These are phyloP conservation scores for Spilogale gracilis DNA, from an alignment of 2,113 vertebrate genomes.

Conservation along the genomic window DNA sequence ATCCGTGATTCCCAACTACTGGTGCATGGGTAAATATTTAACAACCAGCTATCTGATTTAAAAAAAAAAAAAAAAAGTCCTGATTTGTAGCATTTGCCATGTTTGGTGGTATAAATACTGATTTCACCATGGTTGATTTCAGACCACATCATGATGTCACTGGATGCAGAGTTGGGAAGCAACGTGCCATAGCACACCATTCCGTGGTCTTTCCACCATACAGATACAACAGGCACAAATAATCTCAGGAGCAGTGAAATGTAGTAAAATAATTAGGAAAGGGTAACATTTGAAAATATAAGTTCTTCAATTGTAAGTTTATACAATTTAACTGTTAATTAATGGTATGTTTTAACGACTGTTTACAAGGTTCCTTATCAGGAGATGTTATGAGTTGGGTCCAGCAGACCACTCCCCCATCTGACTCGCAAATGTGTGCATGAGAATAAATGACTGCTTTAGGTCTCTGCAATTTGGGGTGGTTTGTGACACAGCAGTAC, in stretches of 20 bases:
- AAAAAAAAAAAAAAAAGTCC: background rate
- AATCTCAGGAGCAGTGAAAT: background rate
- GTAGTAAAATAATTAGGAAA: background rate
- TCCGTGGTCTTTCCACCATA: background rate
- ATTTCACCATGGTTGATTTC: background rate
- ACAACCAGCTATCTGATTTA: background rate
- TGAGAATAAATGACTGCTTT: background rate
- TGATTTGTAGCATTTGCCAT: background rate
- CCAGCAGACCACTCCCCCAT: background rate
- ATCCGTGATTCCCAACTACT: background rate
- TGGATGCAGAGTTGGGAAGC: background rate
- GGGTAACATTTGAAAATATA: background rate
- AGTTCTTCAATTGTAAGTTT: background rate
- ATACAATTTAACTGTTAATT: background rate
- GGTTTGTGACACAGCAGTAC: background rate
- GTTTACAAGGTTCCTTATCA: background rate
- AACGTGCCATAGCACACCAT: background rate
- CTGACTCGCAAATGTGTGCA: background rate
- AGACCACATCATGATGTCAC: background rate
- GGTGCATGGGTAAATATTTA: background rate
- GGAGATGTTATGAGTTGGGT: background rate
- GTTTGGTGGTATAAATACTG: background rate
- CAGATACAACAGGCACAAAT: background rate
- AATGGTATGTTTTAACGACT: background rate
- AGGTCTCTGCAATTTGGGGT: background rate